Evolutionary conservation across 2,888 invertebrate species (phyloP), one percentile per base, ranked within the genome.

Genomic region (Hartigia nigra): DNA sequence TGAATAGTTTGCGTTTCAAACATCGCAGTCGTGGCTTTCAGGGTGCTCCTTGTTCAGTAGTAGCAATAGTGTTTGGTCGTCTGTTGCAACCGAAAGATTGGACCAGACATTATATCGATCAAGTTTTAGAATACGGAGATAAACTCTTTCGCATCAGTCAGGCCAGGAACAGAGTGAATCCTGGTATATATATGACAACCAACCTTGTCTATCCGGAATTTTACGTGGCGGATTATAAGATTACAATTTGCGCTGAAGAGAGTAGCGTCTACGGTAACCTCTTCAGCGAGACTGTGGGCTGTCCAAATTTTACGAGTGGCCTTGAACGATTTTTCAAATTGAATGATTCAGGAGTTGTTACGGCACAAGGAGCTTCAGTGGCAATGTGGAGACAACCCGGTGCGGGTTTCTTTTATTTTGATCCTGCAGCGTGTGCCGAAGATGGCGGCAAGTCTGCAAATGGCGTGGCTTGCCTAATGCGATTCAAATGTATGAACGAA

Each of bases 341-440:
- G 1, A 88, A 87, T 70, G 91, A 92, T 12, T 82, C 85, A 39
- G 95, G 93, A 0, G 92, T 95, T 9, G 88, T 95, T 37, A 94
- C 94, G 0, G 93, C 94, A 0, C 92, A 94, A 5, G 93, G 93
- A 0, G 92, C 92, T 0, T 94, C 95, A 0, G 88, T 93, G 0
- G 94, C 93, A 0, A 90, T 95, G 3, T 95, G 94, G 94, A 92
- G 90, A 78, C 90, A 92, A 1, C 79, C 77, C 0, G 92, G 92
- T 0, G 87, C 92, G 3, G 92, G 92, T 75, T 92, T 90, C 80
- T 94, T 93, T 82, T 92, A 93, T 86, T 95, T 94, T 76, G 95
- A 95, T 83, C 94, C 95, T 0, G 93, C 94, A 32, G 93, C 93
- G 0, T 93, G 94, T 77, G 93, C 94, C 82, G 93, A 93, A 14